These are phyloP conservation scores for Premnoplex brunnescens DNA, from an alignment of 2,797 vertebrate species.

Conservation along the genomic window DNA sequence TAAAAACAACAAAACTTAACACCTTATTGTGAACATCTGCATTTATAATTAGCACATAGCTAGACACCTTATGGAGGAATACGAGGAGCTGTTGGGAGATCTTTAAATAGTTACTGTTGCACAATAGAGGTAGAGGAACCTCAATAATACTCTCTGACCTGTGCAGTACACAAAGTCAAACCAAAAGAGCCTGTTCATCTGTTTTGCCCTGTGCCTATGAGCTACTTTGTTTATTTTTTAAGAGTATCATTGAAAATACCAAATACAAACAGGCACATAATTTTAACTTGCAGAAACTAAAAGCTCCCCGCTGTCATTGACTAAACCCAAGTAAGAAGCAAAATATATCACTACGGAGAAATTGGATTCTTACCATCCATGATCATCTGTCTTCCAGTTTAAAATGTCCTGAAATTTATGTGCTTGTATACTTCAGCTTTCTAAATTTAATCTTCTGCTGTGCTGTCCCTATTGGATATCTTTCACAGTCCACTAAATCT, in stretches of 20 bases:
- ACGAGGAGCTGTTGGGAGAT: not conserved
- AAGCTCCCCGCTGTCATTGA: not conserved
- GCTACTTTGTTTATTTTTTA: not conserved
- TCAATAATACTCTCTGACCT: not conserved
- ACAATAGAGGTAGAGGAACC: not conserved
- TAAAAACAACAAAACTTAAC: not conserved
- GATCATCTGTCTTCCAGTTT: not conserved
- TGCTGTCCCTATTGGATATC: not conserved
- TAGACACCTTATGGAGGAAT: not conserved
- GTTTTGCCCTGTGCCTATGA: not conserved
- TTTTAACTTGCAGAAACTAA: not conserved
- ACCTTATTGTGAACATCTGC: not conserved
- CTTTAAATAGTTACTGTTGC: not conserved
- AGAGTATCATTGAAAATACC: not conserved
- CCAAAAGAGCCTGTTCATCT: not conserved
- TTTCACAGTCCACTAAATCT: not conserved
- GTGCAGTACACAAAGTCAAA: not conserved
- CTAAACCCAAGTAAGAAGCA: not conserved
- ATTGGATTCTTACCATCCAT: not conserved
- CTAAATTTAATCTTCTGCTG: not conserved
- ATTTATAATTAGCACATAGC: not conserved
- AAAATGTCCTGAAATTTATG: not conserved
- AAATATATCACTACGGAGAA: not conserved
- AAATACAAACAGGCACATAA: not conserved
- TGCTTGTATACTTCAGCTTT: not conserved